phyloP scores from a whole-genome alignment of 2,888 invertebrate genomes.

The Spilarctia lutea region DNA sequence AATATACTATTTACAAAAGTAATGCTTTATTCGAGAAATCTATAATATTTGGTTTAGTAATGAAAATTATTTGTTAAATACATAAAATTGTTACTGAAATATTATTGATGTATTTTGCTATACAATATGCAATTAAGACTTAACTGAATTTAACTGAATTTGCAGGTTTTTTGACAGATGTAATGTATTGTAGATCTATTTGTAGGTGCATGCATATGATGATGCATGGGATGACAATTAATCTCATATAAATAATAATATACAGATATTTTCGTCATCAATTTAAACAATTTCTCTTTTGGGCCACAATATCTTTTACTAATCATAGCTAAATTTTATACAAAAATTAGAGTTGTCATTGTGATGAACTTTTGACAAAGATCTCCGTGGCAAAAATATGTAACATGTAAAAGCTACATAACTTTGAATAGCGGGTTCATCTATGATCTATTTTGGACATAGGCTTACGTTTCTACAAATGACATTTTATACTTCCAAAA shows the following conservation, averaged over 20 bases:
- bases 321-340: background rate
- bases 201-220: background rate
- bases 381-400: background rate
- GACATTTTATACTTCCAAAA: background rate
- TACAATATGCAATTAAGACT: background rate
- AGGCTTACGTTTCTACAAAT: background rate
- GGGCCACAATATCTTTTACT: background rate
- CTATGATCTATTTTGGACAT: constrained; percentile 10
- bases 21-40: constrained; percentile 12
- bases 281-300: background rate
- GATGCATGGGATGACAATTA: background rate
- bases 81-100: background rate
- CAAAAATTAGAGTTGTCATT: background rate
- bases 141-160: background rate
- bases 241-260: background rate
- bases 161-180: background rate
- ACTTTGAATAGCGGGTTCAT: background rate
- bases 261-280: background rate
- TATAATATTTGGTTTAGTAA: constrained; percentile 42
- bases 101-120: background rate
- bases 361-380: background rate
- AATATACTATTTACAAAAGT: background rate
- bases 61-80: background rate
- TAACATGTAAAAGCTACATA: background rate
- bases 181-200: no score